Evolutionary conservation across 2,888 invertebrate genomes (phyloP), one percentile per base, ranked within the genome.

Genomic region (Melikaiella ostensackeni): DNA sequence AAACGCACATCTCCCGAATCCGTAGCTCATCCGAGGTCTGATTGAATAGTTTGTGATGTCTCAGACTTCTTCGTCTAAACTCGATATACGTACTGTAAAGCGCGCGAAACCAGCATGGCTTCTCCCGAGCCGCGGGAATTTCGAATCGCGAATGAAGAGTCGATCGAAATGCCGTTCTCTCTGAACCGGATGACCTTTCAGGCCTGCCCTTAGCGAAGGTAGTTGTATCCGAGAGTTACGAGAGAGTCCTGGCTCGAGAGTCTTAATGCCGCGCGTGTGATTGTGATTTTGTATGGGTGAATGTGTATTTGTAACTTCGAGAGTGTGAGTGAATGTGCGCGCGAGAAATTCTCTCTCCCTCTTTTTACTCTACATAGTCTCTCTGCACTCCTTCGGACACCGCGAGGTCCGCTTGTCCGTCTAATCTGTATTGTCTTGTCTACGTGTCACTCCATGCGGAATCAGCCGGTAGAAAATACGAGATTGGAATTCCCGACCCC

Each of bases 1-100:
- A 70, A 70, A 35, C 74, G 59, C 74, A 74, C 59, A 61, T 33
- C 38, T 61, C 35, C n/a, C 13, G n/a, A 50, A 30, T 38, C 42
- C 19, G 59, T 24, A 59, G 35, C 42, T 61, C 74, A 35, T 74
- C 74, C 55, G 59, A 33, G 33, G 24, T 24, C 24, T 59, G 27
- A 61, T 59, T 59, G 42, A 24, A 59, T 55, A 50, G 50, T 50
- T 50, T 30, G 50, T 50, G 70, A 30, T 50, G 70, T 70, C 70
- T 70, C 70, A 46, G 30, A 70, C 70, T 50, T 66, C 38, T 46
- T 66, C 38, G 70, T 42, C 55, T 59, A 50, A 79, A 86, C 84
- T 86, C 82, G 82, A 88, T 86, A 88, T 88, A 88, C 88, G 88
- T 88, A 88, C 85, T 83, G 30, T 70, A 70, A 70, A 70, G 50